Conservation (phyloP, 2,113 vertebrate genomes). For the Leucoraja erinaceus region DNA sequence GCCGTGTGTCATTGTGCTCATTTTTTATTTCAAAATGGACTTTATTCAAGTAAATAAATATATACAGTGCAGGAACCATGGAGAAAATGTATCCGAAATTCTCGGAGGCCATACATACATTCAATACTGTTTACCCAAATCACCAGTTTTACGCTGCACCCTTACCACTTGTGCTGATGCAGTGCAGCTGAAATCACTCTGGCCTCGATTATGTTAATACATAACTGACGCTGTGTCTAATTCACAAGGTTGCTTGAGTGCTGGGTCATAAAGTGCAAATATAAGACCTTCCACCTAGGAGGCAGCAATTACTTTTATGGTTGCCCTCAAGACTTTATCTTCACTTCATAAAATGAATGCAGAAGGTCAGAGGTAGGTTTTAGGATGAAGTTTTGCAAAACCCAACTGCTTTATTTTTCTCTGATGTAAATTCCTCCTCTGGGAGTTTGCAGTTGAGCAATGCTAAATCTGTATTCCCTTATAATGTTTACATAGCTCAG, state of each 20-base stretch:
- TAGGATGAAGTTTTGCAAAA: not conserved
- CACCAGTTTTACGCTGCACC: too few species aligned
- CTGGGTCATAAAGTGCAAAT: not conserved
- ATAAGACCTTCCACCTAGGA: not conserved
- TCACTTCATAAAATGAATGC: not conserved
- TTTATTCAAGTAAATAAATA: too few species aligned
- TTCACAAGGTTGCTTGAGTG: not conserved
- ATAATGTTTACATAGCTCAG: not conserved
- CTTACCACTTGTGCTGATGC: not conserved
- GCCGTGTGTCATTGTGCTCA: not conserved
- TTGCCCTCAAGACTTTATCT: not conserved
- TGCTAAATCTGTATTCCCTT: not conserved
- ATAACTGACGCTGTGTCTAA: not conserved
- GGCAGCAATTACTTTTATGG: conserved; percentile 5
- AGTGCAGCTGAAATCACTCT: not conserved
- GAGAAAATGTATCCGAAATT: too few species aligned
- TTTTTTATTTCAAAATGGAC: too few species aligned
- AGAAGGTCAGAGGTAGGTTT: not conserved
- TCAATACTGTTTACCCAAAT: too few species aligned
- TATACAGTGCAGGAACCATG: too few species aligned
- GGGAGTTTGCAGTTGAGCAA: not conserved
- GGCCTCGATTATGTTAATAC: not conserved
- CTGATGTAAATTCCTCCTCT: not conserved
- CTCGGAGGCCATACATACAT: too few species aligned
- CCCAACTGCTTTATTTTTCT: not conserved